Percentiles rank a stretch among this genome's conserved stretches.
These are phyloP conservation scores for Pitta sordida DNA, from an alignment of 2,113 vertebrate species.

Conservation along the genomic window DNA sequence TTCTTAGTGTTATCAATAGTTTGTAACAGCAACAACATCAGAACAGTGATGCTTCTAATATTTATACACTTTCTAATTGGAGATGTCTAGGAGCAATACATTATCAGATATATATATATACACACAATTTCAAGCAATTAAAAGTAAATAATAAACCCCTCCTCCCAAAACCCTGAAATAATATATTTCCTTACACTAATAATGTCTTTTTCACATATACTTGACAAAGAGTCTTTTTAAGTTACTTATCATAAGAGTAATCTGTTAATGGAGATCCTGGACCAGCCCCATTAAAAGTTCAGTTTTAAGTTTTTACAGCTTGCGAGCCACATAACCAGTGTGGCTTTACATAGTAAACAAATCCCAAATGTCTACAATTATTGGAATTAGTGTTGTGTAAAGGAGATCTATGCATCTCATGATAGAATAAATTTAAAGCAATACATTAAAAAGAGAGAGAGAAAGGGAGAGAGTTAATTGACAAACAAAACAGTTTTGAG, in stretches of 20 bases:
- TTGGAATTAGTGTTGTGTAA: constrained; percentile 39
- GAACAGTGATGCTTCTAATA: constrained; percentile 72
- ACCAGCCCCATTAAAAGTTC: constrained; percentile 75
- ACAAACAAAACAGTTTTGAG: constrained; percentile 10
- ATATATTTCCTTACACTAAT: constrained; percentile 72
- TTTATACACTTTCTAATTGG: constrained; percentile 75
- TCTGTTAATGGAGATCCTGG: constrained; percentile 71
- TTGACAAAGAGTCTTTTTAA: constrained; percentile 74
- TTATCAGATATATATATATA: constrained; percentile 76
- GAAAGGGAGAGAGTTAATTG: constrained; percentile 16
- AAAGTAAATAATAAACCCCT: constrained; percentile 78
- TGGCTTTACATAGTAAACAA: constrained; percentile 72
- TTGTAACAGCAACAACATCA: constrained; percentile 72
- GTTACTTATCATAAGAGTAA: constrained; percentile 74
- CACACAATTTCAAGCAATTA: constrained; percentile 76
- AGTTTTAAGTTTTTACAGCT: constrained; percentile 77
- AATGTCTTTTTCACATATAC: constrained; percentile 69
- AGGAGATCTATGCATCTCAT: constrained; percentile 44
- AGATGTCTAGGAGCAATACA: constrained; percentile 78
- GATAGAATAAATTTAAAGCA: constrained; percentile 53
- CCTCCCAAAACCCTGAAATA: constrained; percentile 70
- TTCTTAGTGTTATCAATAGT: constrained; percentile 74
- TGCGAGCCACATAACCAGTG: constrained; percentile 74
- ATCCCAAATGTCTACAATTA: constrained; percentile 65
- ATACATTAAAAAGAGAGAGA: constrained; percentile 34